Base-by-base conservation (phyloP, 2,113 vertebrate species). In the Carollia perspicillata region DNA sequence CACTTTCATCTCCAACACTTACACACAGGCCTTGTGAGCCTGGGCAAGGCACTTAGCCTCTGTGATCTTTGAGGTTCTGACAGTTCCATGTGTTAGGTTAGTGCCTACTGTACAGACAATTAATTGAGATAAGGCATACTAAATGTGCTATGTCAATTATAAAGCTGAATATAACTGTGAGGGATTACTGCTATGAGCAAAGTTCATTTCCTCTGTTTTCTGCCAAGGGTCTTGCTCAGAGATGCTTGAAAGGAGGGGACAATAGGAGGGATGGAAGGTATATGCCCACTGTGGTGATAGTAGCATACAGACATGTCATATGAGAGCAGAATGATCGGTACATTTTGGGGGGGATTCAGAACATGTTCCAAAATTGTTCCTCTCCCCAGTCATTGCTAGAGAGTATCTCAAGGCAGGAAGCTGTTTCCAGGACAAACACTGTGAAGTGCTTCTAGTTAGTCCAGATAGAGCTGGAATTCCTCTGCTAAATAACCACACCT, bases 131-230 rank as follows among this genome's bases (percentile, higher is more conserved):
- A 49, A 90, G 35, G 33, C 47, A 30, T 6, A 30, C 10, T 20
- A 33, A 33, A 23, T 47, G 6, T 79, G 69, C 86, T 84, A 90
- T n/a, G 33, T 77, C 77, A 69, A 17, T 89, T 90, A 72, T 53
- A 63, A 90, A 89, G 49, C 63, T 65, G n/a, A 22, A 33, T 72
- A 17, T 53, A 75, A 89, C 80, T 60, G 11, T 91, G 84, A 84
- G 44, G 66, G 89, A 84, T 84, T 68, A 63, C 51, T 65, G 22
- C 58, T 33, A 13, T n/a, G 85, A 95, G 47, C 58, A 93, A 84
- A 92, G 63, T 58, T 90, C 65, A 71, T 66, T 89, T 84, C 44
- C 65, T 93, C 44, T 86, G 58, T 86, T 89, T 83, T 74, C 89
- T 84, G 69, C 85, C 60, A 88, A 68, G 55, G 75, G 71, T 68